Conservation (phyloP, 1,140 invertebrate genomes). For the Arion vulgaris region DNA sequence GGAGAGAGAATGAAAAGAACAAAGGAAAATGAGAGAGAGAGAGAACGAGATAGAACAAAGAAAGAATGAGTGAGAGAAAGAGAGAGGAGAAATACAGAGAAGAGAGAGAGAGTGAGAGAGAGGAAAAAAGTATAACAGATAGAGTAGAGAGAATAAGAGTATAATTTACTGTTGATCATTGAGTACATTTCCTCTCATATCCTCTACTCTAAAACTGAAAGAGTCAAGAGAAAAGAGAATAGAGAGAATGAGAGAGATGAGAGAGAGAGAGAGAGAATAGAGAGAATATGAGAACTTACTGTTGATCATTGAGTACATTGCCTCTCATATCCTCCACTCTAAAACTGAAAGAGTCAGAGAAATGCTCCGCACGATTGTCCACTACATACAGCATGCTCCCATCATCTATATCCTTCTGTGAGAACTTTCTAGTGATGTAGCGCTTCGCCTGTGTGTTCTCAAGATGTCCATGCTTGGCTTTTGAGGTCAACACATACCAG, state of each 20-base stretch:
- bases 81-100: not conserved
- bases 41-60: not conserved
- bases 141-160: not conserved
- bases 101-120: not conserved
- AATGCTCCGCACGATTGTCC: constrained; percentile 54
- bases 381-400: constrained; percentile 75
- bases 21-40: not conserved
- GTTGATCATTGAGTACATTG: constrained; percentile 63
- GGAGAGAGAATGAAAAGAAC: not conserved
- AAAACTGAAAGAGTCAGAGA: constrained; percentile 69
- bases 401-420: constrained; percentile 85
- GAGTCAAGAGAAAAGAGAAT: not conserved
- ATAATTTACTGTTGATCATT: constrained; percentile 60
- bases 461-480: constrained; percentile 64
- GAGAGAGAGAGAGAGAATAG: not conserved
- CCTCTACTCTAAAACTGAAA: constrained; percentile 48
- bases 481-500: constrained; percentile 60
- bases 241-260: not conserved
- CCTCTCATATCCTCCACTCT: constrained; percentile 62
- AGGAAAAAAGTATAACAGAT: not conserved
- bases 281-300: constrained; percentile 45
- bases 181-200: constrained; percentile 63
- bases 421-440: constrained; percentile 62
- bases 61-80: not conserved
- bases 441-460: constrained; percentile 66